Evolutionary conservation across 2,113 vertebrate species (phyloP).

Genomic region (Cyprinodon tularosa): DNA sequence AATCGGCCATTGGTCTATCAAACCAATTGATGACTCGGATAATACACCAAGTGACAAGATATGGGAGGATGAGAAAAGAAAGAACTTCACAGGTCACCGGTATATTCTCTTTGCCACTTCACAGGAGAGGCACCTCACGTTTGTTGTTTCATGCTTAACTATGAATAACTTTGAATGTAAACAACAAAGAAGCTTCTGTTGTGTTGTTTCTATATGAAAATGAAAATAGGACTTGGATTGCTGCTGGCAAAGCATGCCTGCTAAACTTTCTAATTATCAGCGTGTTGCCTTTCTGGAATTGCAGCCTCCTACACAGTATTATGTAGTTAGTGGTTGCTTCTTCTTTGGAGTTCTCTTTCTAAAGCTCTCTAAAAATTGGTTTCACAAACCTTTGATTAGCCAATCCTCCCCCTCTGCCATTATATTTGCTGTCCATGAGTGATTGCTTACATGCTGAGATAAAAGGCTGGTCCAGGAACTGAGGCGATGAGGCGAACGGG

Average conservation of each 20-base stretch:
- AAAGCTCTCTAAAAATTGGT: conserved; percentile 59
- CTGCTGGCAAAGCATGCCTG: neutral
- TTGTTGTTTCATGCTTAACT: neutral
- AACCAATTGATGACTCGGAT: conserved; percentile 52
- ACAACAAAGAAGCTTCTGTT: neutral
- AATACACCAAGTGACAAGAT: conserved; percentile 67
- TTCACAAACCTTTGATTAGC: conserved; percentile 75
- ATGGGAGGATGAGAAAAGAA: conserved; percentile 46
- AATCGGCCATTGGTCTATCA: conserved; percentile 50
- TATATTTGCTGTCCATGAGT: conserved; percentile 72
- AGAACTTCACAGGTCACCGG: conserved; percentile 61
- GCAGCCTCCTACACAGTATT: conserved; percentile 21
- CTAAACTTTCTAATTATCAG: conserved; percentile 19
- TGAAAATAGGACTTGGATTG: neutral
- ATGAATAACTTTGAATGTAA: neutral
- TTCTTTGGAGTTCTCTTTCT: conserved; percentile 51
- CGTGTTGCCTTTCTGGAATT: conserved; percentile 19
- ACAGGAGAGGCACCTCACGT: neutral
- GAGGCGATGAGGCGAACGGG: conserved; percentile 66
- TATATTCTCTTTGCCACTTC: neutral
- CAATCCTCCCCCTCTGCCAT: conserved; percentile 53
- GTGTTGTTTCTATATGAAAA: neutral
- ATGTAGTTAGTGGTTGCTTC: conserved; percentile 15
- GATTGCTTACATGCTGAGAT: conserved; percentile 70
- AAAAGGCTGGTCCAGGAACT: conserved; percentile 66